These are phyloP conservation scores for Sclerodermus sp. DNA, from an alignment of 2,888 invertebrate genomes.

Conservation along the genomic window DNA sequence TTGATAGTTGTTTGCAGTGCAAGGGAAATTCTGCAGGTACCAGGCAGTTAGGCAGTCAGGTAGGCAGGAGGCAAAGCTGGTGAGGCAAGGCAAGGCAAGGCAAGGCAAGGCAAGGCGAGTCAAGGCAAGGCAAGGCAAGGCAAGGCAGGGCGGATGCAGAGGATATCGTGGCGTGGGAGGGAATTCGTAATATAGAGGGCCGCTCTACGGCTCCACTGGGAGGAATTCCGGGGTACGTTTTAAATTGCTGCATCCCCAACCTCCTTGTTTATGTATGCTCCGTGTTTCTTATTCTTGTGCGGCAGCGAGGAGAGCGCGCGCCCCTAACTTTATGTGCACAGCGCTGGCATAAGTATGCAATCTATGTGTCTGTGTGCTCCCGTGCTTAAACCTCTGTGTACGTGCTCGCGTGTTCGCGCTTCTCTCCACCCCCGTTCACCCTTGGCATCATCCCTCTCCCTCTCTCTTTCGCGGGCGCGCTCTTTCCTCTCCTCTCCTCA, in stretches of 20 bases:
- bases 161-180: slow-evolving; percentile 31
- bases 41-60: too few relatives aligned
- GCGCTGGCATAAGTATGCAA: slow-evolving; percentile 55
- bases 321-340: slow-evolving; percentile 56
- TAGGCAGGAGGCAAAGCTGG: too few relatives aligned
- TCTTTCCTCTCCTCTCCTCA: too few relatives aligned
- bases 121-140: slow-evolving; percentile 11
- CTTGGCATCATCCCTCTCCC: too few relatives aligned
- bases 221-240: slow-evolving; percentile 59
- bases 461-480: too few relatives aligned
- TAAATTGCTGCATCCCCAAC: slow-evolving; percentile 59
- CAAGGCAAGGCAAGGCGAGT: slow-evolving; percentile 11
- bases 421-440: background rate
- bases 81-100: slow-evolving; percentile 8
- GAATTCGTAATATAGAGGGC: slow-evolving; percentile 58
- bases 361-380: slow-evolving; percentile 37
- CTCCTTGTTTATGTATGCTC: slow-evolving; percentile 58
- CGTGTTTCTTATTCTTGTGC: slow-evolving; percentile 59
- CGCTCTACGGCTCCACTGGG: slow-evolving; percentile 57
- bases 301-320: slow-evolving; percentile 37
- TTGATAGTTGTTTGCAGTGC: too few relatives aligned
- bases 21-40: too few relatives aligned
- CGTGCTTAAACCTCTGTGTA: slow-evolving; percentile 5
- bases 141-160: slow-evolving; percentile 12
- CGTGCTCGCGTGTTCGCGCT: slow-evolving; percentile 9